Conservation (phyloP, 2,888 invertebrate species). For the Periphyllus acericola region DNA sequence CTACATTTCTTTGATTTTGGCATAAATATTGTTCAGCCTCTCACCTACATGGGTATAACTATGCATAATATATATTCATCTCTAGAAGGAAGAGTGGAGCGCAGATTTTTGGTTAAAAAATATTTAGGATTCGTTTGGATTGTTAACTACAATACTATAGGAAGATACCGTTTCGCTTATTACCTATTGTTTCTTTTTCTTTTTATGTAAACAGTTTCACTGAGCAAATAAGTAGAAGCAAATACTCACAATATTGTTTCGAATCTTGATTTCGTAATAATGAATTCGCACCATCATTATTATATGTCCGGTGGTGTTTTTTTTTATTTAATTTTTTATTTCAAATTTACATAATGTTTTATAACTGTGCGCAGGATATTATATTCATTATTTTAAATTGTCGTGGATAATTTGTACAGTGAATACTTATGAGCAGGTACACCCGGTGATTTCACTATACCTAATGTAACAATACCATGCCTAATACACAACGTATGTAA, state of each 20-base stretch:
- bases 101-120: background rate
- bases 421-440: background rate
- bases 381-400: background rate
- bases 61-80: background rate
- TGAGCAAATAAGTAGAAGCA: background rate
- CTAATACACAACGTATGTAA: conserved; percentile 11
- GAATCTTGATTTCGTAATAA: conserved; percentile 29
- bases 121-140: conserved; percentile 8
- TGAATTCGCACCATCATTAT: conserved; percentile 26
- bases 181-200: conserved; percentile 21
- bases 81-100: background rate
- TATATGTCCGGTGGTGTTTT: background rate
- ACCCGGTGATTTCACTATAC: background rate
- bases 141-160: conserved; percentile 5
- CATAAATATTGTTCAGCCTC: background rate
- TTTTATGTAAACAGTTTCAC: conserved; percentile 41
- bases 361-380: background rate
- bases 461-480: background rate
- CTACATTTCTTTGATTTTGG: conserved; percentile 28
- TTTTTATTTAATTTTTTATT: conserved; percentile 23
- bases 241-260: background rate
- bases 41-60: background rate
- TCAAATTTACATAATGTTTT: conserved; percentile 11
- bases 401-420: background rate
- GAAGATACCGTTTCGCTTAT: conserved; percentile 19